phyloP scores from a whole-genome alignment of 2,113 vertebrate genomes.

The Lycaon pictus region DNA sequence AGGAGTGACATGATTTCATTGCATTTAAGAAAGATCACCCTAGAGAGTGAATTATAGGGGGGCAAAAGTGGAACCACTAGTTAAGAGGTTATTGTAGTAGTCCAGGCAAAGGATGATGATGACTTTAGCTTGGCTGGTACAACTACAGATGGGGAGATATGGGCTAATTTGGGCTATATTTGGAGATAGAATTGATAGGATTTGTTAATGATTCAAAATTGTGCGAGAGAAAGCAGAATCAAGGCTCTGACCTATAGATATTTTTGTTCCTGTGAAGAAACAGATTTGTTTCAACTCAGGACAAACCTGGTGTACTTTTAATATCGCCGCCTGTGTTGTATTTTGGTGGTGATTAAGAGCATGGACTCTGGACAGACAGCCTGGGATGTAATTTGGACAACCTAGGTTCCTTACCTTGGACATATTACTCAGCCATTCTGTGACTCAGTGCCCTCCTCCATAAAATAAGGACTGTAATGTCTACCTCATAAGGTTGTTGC shows the following conservation, averaged over 20 bases:
- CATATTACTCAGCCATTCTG: not conserved
- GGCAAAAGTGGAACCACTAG: not conserved
- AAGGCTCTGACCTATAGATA: not conserved
- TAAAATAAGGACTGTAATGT: not conserved
- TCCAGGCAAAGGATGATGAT: not conserved
- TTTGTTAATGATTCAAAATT: not conserved
- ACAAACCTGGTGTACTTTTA: not conserved
- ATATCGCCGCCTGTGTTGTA: not conserved
- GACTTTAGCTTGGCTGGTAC: not conserved
- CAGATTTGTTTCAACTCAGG: not conserved
- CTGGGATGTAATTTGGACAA: not conserved
- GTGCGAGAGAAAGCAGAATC: not conserved
- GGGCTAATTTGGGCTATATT: not conserved
- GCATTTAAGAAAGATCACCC: not conserved
- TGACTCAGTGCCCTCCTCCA: not conserved
- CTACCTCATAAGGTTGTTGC: not conserved
- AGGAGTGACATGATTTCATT: not conserved
- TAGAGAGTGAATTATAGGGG: not conserved
- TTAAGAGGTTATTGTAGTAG: not conserved
- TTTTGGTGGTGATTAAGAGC: not conserved
- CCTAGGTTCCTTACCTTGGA: not conserved
- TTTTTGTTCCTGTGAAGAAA: conserved; percentile 15
- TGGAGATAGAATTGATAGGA: not conserved
- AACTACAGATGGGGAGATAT: not conserved
- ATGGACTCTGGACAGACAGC: not conserved